Evolutionary conservation across 2,888 invertebrate genomes (phyloP).

Genomic region (Dione vanillae): DNA sequence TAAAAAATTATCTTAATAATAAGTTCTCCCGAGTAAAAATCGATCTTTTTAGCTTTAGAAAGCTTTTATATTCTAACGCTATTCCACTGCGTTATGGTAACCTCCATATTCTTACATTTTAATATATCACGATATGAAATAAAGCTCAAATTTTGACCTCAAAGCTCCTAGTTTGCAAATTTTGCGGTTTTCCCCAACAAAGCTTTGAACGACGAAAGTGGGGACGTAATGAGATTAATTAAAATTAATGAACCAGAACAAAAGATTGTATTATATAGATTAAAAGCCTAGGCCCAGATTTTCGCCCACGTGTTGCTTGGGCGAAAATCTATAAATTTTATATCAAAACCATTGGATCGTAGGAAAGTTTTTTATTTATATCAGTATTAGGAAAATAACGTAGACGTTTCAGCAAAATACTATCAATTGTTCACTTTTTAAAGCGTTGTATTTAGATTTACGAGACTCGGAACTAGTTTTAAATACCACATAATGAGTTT

Average conservation of each 20-base stretch:
- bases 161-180: conserved; percentile 2
- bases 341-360: not conserved
- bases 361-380: too few species aligned
- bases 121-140: not conserved
- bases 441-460: too few species aligned
- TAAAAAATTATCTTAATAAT: too few species aligned
- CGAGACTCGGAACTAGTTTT: too few species aligned
- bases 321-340: not conserved
- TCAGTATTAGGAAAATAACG: too few species aligned
- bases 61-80: too few species aligned
- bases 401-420: too few species aligned
- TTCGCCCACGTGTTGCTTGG: not conserved
- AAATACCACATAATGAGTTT: too few species aligned
- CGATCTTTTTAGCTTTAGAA: too few species aligned
- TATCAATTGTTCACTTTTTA: too few species aligned
- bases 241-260: conserved; percentile 14
- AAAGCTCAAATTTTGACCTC: not conserved
- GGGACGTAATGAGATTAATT: conserved; percentile 17
- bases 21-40: too few species aligned
- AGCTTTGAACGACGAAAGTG: conserved; percentile 1
- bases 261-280: conserved; percentile 19
- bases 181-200: conserved; percentile 5
- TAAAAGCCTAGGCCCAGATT: not conserved
- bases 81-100: too few species aligned
- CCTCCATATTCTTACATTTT: not conserved